phyloP scores from a whole-genome alignment of 64 coral and sea anemone species.

The Hydrozoanthus tunicans region DNA sequence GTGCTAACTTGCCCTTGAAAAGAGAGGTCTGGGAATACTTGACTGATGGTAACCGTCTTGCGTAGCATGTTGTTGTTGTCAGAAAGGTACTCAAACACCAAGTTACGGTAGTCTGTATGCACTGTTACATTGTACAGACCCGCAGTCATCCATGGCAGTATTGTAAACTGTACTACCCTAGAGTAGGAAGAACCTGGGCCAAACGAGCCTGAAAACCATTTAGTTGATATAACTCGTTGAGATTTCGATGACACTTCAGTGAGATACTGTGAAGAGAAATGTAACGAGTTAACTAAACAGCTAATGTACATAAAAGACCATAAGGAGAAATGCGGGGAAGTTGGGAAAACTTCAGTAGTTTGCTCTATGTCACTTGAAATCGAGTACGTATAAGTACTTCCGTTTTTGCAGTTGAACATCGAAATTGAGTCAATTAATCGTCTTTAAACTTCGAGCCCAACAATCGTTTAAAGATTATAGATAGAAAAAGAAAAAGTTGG shows the following conservation, averaged over 20 bases:
- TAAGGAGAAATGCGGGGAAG: too few relatives aligned
- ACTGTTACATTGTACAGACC: slow-evolving; percentile 70
- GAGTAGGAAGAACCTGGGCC: slow-evolving; percentile 52
- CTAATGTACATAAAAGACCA: too few relatives aligned
- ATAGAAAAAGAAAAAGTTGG: too few relatives aligned
- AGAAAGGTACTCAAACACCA: slow-evolving; percentile 69
- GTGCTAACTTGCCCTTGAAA: slow-evolving; percentile 37
- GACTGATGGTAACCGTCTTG: slow-evolving; percentile 45
- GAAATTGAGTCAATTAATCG: too few relatives aligned
- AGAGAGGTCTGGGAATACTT: slow-evolving; percentile 64
- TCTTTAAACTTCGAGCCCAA: too few relatives aligned
- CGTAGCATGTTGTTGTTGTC: slow-evolving; percentile 68
- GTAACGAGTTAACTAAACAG: not conserved
- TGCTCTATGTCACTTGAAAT: too few relatives aligned
- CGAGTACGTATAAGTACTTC: too few relatives aligned
- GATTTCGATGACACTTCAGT: slow-evolving; percentile 3
- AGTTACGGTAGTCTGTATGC: slow-evolving; percentile 54
- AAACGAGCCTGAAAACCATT: slow-evolving; percentile 66
- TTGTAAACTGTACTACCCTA: slow-evolving; percentile 14
- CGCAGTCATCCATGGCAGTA: slow-evolving; percentile 40
- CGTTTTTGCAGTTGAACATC: too few relatives aligned
- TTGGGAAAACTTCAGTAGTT: too few relatives aligned
- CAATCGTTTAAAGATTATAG: too few relatives aligned
- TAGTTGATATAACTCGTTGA: slow-evolving; percentile 2
- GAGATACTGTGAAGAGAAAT: slow-evolving; percentile 19